Percentiles rank a stretch among this genome's conserved stretches.
phyloP scores from a whole-genome alignment of 2,888 invertebrate genomes.

The Didymodactylos carnosus region DNA sequence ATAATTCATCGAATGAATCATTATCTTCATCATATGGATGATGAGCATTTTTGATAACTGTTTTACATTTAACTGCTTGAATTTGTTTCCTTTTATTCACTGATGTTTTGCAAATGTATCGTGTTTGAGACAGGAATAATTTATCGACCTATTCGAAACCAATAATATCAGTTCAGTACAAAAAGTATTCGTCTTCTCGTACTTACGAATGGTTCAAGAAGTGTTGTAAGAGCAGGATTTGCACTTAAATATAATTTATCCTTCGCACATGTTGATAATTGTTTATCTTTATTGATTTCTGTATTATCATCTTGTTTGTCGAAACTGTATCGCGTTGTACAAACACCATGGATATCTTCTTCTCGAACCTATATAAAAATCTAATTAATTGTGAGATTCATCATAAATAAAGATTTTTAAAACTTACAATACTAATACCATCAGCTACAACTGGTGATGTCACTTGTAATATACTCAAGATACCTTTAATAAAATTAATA shows the following conservation, averaged over 20 bases:
- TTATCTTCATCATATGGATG: background rate
- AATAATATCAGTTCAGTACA: no score
- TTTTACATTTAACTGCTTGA: background rate
- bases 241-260: background rate
- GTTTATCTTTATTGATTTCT: background rate
- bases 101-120: background rate
- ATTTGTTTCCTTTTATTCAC: background rate
- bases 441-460: background rate
- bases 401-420: background rate
- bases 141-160: background rate
- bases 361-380: background rate
- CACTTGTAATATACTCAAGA: background rate
- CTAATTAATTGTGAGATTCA: no score
- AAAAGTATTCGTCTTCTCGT: background rate
- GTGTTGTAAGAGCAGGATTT: background rate
- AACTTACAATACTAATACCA: background rate
- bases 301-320: background rate
- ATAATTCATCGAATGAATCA: background rate
- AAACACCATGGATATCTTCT: background rate
- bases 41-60: background rate
- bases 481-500: background rate
- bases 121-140: background rate
- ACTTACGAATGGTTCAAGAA: background rate
- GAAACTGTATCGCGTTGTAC: background rate
- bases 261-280: background rate